phyloP scores from a whole-genome alignment of 2,888 invertebrate species.

The Lottia gigantea region DNA sequence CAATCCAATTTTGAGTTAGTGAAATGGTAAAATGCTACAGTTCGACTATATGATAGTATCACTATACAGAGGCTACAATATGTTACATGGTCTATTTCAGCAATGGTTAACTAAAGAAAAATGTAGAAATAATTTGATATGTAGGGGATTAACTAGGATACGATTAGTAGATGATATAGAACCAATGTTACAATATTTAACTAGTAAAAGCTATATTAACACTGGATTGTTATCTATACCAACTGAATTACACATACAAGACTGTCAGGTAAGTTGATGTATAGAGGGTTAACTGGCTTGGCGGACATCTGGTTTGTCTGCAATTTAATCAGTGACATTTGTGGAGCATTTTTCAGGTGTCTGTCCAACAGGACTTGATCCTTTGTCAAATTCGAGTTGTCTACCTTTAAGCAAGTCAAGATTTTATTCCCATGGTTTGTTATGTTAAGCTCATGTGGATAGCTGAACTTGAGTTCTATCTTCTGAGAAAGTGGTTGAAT shows the following conservation, averaged over 20 bases:
- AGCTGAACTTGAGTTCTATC: too few species aligned
- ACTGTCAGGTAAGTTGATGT: slow-evolving; percentile 15
- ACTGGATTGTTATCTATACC: slow-evolving; percentile 57
- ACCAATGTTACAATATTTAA: slow-evolving; percentile 62
- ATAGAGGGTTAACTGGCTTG: not conserved
- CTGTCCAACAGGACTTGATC: too few species aligned
- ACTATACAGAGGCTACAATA: too few species aligned
- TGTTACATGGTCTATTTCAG: slow-evolving; percentile 37
- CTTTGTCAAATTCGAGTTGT: too few species aligned
- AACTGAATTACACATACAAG: slow-evolving; percentile 16
- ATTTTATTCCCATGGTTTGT: too few species aligned
- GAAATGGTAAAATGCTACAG: too few species aligned
- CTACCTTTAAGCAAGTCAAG: too few species aligned
- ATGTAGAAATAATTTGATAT: slow-evolving; percentile 61
- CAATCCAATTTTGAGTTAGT: too few species aligned
- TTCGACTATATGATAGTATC: too few species aligned
- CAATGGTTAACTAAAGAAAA: slow-evolving; percentile 65
- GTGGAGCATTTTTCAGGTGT: too few species aligned
- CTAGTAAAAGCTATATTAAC: slow-evolving; percentile 66
- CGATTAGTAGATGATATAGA: slow-evolving; percentile 57
- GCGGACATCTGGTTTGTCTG: not conserved
- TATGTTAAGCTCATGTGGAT: too few species aligned
- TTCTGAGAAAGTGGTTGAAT: too few species aligned
- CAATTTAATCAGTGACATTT: not conserved
- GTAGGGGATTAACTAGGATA: slow-evolving; percentile 66